A percentile compares a stretch with the other conserved stretches of the same genome.
Conservation (phyloP, 1,140 invertebrate genomes). For the Portunus trituberculatus region DNA sequence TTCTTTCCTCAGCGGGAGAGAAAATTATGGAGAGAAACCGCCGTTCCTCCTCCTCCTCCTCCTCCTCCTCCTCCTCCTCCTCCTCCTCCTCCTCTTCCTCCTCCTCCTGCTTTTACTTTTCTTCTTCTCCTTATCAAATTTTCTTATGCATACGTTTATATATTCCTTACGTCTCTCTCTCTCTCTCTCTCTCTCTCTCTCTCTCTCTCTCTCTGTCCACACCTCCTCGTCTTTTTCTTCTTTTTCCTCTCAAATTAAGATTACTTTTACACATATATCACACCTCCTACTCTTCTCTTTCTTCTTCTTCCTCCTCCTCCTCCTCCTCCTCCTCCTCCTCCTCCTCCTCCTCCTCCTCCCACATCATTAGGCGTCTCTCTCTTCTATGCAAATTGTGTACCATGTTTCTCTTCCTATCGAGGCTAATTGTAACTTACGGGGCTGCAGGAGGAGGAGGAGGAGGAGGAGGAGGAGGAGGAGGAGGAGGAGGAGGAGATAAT, state of each 20-base stretch:
- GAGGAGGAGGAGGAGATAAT: background rate
- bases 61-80: background rate
- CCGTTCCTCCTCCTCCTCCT: background rate
- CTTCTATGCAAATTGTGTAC: no score
- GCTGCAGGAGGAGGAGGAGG: background rate
- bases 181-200: background rate
- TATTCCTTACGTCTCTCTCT: background rate
- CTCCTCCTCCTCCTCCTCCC: slow-evolving; percentile 21
- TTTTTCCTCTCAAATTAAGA: background rate
- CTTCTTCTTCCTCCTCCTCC: background rate
- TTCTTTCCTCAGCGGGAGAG: background rate
- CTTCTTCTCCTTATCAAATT: no score
- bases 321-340: no score
- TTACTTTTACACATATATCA: no score
- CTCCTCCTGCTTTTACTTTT: background rate
- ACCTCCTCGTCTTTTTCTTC: no score
- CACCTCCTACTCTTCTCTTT: background rate
- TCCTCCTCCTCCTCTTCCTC: background rate
- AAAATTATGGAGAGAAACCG: no score
- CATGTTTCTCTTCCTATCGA: background rate
- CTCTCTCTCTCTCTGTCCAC: no score
- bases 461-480: background rate
- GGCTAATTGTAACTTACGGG: background rate
- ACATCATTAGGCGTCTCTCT: no score
- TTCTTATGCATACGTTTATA: background rate